These are phyloP conservation scores for Malurus alboscapulatus DNA, from an alignment of 2,113 vertebrate genomes.

Conservation along the genomic window DNA sequence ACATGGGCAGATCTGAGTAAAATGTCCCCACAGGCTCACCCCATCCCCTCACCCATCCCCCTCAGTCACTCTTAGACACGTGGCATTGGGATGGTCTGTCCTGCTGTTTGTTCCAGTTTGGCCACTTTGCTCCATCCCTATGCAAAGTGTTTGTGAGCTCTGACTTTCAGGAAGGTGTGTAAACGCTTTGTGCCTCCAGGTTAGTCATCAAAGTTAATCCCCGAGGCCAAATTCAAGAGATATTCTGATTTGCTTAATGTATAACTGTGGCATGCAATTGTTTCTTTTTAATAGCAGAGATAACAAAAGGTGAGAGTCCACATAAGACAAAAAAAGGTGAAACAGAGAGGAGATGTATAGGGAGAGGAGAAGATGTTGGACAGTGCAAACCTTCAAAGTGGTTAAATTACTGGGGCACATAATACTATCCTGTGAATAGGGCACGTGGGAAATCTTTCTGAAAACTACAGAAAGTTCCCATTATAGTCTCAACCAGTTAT, in stretches of 20 bases:
- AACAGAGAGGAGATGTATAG: not conserved
- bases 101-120: not conserved
- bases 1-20: not conserved
- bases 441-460: not conserved
- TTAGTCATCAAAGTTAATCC: not conserved
- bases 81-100: accelerated
- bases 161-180: not conserved
- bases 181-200: not conserved
- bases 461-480: not conserved
- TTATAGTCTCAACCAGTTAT: not conserved
- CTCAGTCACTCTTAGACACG: not conserved
- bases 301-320: not conserved
- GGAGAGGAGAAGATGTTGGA: not conserved
- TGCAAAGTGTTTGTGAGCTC: not conserved
- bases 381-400: not conserved
- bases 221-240: not conserved
- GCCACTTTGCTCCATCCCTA: not conserved
- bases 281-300: not conserved
- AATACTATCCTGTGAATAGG: not conserved
- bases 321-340: not conserved
- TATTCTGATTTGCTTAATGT: not conserved
- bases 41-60: not conserved
- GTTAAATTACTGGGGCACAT: not conserved
- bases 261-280: not conserved
- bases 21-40: not conserved